These are phyloP conservation scores for Venusia cambrica DNA, from an alignment of 2,888 invertebrate genomes.

Conservation along the genomic window DNA sequence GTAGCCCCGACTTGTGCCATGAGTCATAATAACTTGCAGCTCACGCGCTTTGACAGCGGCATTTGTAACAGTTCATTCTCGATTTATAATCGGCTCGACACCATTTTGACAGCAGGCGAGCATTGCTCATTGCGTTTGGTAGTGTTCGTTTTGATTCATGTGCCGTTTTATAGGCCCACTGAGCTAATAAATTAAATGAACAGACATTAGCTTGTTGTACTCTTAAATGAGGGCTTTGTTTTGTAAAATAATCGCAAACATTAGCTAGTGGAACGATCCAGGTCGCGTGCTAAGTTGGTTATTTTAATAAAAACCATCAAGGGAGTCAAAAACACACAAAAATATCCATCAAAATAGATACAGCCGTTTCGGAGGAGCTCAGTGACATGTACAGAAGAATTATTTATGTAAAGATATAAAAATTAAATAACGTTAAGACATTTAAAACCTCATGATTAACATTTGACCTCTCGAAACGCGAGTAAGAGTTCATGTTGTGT, in stretches of 20 bases:
- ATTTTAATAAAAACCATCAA: too few species aligned
- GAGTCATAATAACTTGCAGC: conserved; percentile 64
- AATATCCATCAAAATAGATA: too few species aligned
- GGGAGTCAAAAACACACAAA: too few species aligned
- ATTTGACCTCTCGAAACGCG: too few species aligned
- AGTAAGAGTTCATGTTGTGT: too few species aligned
- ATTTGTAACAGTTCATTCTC: conserved; percentile 63
- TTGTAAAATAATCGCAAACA: conserved; percentile 10
- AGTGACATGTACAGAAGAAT: too few species aligned
- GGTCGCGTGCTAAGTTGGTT: too few species aligned
- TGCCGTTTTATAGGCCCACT: conserved; percentile 18
- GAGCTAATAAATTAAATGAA: conserved; percentile 14
- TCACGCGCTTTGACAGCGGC: conserved; percentile 66
- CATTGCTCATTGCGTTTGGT: conserved; percentile 7
- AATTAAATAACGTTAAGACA: too few species aligned
- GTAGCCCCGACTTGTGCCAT: conserved; percentile 57
- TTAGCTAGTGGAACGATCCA: conserved; percentile 2
- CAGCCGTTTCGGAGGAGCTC: too few species aligned
- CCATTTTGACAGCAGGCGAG: conserved; percentile 15
- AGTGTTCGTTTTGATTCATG: conserved; percentile 25
- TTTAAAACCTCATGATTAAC: too few species aligned
- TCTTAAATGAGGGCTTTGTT: conserved; percentile 7
- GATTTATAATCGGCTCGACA: conserved; percentile 30
- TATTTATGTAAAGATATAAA: too few species aligned
- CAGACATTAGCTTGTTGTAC: conserved; percentile 7